A percentile compares a stretch with the other conserved stretches of the same genome.
Evolutionary conservation across 2,888 invertebrate genomes (phyloP).

Genomic region (Heliconius charithonia): DNA sequence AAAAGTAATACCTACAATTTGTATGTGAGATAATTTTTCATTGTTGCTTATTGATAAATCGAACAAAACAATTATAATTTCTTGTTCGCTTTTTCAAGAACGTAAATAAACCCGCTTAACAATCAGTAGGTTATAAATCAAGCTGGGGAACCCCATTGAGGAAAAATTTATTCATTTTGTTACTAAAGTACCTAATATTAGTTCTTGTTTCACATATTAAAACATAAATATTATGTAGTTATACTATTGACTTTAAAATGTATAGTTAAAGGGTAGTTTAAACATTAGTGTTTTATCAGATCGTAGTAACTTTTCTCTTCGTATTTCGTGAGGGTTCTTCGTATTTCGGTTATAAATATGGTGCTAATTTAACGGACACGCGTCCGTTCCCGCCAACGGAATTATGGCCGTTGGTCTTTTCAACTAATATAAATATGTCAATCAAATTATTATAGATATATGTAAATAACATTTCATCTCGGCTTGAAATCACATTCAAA

Average conservation of each 20-base stretch:
- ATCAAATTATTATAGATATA: conserved; percentile 30
- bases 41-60: neutral
- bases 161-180: neutral
- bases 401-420: conserved; percentile 61
- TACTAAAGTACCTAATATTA: neutral
- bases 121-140: neutral
- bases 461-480: conserved; percentile 31
- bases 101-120: neutral
- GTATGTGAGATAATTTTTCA: neutral
- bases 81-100: neutral
- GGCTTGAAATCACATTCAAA: neutral
- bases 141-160: neutral
- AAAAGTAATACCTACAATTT: neutral
- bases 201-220: neutral
- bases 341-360: conserved; percentile 71
- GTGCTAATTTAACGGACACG: conserved; percentile 66
- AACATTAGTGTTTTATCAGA: conserved; percentile 3
- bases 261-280: neutral
- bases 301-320: neutral
- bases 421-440: conserved; percentile 40
- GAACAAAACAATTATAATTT: neutral
- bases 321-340: conserved; percentile 52
- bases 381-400: conserved; percentile 57
- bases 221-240: neutral
- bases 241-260: neutral